Evolutionary conservation across 2,113 vertebrate species (phyloP).

Genomic region (Abramis brama): DNA sequence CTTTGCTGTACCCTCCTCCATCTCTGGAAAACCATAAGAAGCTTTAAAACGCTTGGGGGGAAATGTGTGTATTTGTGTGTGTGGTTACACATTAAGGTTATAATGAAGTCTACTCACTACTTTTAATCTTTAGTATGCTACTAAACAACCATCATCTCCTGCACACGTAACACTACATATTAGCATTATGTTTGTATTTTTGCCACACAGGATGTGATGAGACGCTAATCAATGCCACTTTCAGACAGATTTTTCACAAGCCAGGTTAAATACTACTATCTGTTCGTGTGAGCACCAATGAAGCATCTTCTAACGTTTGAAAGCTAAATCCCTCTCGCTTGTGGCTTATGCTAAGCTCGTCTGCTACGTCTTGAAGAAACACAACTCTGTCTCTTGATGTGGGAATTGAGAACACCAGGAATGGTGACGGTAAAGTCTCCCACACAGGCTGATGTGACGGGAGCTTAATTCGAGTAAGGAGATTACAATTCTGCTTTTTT

Average conservation of each 20-base stretch:
- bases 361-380: constrained; percentile 40
- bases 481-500: constrained; percentile 56
- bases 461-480: constrained; percentile 55
- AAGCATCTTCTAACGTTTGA: constrained; percentile 3
- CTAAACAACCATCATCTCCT: constrained; percentile 32
- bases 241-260: constrained; percentile 21
- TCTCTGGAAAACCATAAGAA: constrained; percentile 29
- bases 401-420: constrained; percentile 27
- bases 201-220: constrained; percentile 13
- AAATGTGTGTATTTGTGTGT: constrained; percentile 30
- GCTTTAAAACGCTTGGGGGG: constrained; percentile 34
- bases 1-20: constrained; percentile 11
- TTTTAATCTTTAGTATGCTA: constrained; percentile 38
- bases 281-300: not conserved
- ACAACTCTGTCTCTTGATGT: constrained; percentile 40
- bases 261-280: constrained; percentile 40
- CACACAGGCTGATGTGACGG: constrained; percentile 39
- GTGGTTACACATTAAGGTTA: constrained; percentile 19
- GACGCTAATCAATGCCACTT: not conserved
- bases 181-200: constrained; percentile 25
- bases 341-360: constrained; percentile 61
- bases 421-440: constrained; percentile 44
- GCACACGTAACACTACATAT: not conserved
- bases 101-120: constrained; percentile 35
- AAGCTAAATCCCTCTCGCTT: constrained; percentile 50